Evolutionary conservation across 2,888 invertebrate species (phyloP).

Genomic region (Dyspetes luteomarginatus): DNA sequence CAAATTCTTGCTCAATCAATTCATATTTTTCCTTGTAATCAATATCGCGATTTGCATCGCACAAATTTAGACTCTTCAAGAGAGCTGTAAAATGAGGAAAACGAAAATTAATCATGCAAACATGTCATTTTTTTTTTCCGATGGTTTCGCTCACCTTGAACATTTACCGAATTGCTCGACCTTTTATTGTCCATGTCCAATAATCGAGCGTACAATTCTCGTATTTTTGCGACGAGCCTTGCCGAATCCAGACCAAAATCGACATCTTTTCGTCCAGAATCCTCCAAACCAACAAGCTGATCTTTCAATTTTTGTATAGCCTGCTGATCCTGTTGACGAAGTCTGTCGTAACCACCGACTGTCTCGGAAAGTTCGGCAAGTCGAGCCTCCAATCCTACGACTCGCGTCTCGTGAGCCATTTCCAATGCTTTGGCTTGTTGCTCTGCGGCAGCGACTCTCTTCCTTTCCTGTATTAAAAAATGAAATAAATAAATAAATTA

Average conservation of each 20-base stretch:
- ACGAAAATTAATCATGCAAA: constrained; percentile 8
- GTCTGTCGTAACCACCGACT: constrained; percentile 90
- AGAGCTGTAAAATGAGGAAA: constrained; percentile 76
- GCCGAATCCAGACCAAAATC: constrained; percentile 71
- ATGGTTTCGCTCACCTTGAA: constrained; percentile 81
- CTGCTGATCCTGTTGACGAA: constrained; percentile 89
- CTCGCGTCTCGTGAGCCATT: constrained; percentile 90
- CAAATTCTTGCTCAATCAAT: constrained; percentile 87
- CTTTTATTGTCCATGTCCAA: constrained; percentile 83
- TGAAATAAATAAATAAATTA: too few relatives aligned
- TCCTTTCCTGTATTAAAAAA: constrained; percentile 87
- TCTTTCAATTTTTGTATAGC: constrained; percentile 88
- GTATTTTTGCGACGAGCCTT: constrained; percentile 78
- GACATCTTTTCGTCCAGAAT: constrained; percentile 71
- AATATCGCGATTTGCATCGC: constrained; percentile 74
- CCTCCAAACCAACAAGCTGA: constrained; percentile 77
- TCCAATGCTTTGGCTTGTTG: constrained; percentile 88
- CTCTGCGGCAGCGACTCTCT: constrained; percentile 89
- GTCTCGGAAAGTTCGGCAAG: constrained; percentile 92
- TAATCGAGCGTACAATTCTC: constrained; percentile 82
- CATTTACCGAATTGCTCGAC: constrained; percentile 75
- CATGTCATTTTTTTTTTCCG: not conserved
- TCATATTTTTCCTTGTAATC: constrained; percentile 88
- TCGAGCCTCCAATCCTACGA: constrained; percentile 89
- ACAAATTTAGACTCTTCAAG: constrained; percentile 80